Conservation (phyloP, 1,140 invertebrate species). For the Drosophila setifemur region DNA sequence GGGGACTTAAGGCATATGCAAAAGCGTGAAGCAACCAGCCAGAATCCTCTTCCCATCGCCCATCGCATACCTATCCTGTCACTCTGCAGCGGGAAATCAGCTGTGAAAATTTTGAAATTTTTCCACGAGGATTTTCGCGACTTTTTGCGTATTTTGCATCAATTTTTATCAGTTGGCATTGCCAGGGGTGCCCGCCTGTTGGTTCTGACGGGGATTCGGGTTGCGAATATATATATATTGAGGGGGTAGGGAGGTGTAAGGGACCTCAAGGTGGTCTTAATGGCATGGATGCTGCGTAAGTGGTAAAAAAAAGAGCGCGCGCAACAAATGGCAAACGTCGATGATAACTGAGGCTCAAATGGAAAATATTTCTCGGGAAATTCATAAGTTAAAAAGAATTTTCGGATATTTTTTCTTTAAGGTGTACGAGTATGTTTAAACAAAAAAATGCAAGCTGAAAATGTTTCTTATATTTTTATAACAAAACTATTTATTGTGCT, state of each 20-base stretch:
- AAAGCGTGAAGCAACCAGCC: conserved; percentile 63
- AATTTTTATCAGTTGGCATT: conserved; percentile 77
- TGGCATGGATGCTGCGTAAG: conserved; percentile 66
- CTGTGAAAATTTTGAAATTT: conserved; percentile 82
- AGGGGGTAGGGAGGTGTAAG: not conserved
- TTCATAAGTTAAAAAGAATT: no score
- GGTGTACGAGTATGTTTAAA: no score
- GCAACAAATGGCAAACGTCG: conserved; percentile 49
- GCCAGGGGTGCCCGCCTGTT: conserved; percentile 25
- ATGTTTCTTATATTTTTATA: no score
- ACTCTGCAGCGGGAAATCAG: conserved; percentile 70
- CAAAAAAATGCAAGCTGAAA: no score
- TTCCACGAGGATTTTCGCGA: conserved; percentile 82
- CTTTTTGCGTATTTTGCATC: conserved; percentile 81
- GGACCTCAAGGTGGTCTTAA: conserved; percentile 45
- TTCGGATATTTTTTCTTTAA: no score
- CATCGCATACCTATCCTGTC: conserved; percentile 33
- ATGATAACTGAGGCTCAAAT: conserved; percentile 21
- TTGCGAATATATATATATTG: no score
- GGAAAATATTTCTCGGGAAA: not conserved
- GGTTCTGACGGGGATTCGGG: not conserved
- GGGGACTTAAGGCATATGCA: conserved; percentile 69
- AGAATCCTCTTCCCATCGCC: conserved; percentile 40
- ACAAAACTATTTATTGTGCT: no score
- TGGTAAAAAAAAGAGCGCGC: conserved; percentile 57